Conservation (phyloP, 2,888 invertebrate species). For the Drosophila subquinaria region DNA sequence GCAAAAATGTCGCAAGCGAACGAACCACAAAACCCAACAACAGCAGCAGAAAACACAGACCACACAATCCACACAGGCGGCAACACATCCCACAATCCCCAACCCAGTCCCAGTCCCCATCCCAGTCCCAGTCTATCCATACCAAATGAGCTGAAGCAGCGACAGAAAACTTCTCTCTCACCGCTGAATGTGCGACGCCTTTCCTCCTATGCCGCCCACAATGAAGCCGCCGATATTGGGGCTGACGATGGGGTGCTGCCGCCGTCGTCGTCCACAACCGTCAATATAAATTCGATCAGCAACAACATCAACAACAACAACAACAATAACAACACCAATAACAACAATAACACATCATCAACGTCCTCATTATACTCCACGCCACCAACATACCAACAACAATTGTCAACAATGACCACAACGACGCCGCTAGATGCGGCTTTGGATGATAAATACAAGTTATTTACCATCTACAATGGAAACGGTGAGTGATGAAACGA, state of each 20-base stretch:
- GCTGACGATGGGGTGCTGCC: slow-evolving; percentile 48
- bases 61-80: slow-evolving; percentile 36
- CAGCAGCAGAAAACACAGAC: slow-evolving; percentile 30
- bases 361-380: slow-evolving; percentile 75
- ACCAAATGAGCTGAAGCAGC: slow-evolving; percentile 75
- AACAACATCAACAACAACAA: slow-evolving; percentile 46
- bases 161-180: slow-evolving; percentile 57
- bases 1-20: slow-evolving; percentile 73
- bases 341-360: slow-evolving; percentile 64
- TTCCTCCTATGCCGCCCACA: slow-evolving; percentile 61
- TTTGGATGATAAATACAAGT: slow-evolving; percentile 85
- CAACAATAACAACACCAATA: slow-evolving; percentile 36
- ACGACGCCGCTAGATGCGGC: slow-evolving; percentile 71
- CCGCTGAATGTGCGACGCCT: slow-evolving; percentile 69
- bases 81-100: slow-evolving; percentile 26
- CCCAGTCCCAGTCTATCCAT: slow-evolving; percentile 36
- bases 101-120: not conserved
- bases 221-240: slow-evolving; percentile 56
- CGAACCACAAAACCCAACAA: slow-evolving; percentile 44
- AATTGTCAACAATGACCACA: slow-evolving; percentile 74
- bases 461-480: slow-evolving; percentile 85
- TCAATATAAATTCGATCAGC: slow-evolving; percentile 59
- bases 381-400: slow-evolving; percentile 78
- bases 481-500: slow-evolving; percentile 84
- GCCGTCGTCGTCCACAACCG: slow-evolving; percentile 61